Evolutionary conservation across 2,888 invertebrate genomes (phyloP).

Genomic region (Endomychus coccineus): DNA sequence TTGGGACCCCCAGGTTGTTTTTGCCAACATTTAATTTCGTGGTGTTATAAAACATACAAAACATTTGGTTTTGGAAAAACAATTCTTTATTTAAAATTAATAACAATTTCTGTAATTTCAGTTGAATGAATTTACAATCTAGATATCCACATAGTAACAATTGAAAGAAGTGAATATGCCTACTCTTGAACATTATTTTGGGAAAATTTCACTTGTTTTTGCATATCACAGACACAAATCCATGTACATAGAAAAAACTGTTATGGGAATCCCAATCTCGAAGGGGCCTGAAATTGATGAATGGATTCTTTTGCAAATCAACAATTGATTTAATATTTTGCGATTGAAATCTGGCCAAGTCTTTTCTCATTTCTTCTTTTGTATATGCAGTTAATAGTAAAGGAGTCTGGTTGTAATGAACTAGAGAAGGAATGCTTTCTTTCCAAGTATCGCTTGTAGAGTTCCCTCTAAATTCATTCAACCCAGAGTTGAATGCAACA

Average conservation of each 20-base stretch:
- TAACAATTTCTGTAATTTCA: too few relatives aligned
- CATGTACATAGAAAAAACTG: constrained; percentile 11
- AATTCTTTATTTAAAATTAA: too few relatives aligned
- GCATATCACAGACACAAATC: constrained; percentile 9
- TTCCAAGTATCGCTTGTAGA: constrained; percentile 8
- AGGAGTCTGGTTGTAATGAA: constrained; percentile 6
- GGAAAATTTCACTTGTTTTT: not conserved
- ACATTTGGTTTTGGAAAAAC: too few relatives aligned
- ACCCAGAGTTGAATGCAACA: constrained; percentile 11
- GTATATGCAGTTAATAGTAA: constrained; percentile 12
- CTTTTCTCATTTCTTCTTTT: constrained; percentile 9
- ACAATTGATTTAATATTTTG: constrained; percentile 1
- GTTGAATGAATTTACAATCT: too few relatives aligned
- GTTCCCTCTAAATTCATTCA: constrained; percentile 9
- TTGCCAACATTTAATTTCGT: too few relatives aligned
- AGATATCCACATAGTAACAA: too few relatives aligned
- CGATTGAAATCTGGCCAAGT: constrained; percentile 6
- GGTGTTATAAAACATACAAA: too few relatives aligned
- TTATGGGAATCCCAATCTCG: constrained; percentile 13
- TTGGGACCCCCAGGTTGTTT: too few relatives aligned
- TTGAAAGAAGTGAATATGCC: too few relatives aligned
- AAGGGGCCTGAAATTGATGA: constrained; percentile 7
- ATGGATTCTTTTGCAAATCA: constrained; percentile 7
- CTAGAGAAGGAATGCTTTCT: constrained; percentile 6
- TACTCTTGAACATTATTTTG: too few relatives aligned